Percentiles rank a stretch among this genome's conserved stretches.
These are phyloP conservation scores for Ptychochromis oligacanthus DNA, from an alignment of 2,113 vertebrate species.

Conservation along the genomic window DNA sequence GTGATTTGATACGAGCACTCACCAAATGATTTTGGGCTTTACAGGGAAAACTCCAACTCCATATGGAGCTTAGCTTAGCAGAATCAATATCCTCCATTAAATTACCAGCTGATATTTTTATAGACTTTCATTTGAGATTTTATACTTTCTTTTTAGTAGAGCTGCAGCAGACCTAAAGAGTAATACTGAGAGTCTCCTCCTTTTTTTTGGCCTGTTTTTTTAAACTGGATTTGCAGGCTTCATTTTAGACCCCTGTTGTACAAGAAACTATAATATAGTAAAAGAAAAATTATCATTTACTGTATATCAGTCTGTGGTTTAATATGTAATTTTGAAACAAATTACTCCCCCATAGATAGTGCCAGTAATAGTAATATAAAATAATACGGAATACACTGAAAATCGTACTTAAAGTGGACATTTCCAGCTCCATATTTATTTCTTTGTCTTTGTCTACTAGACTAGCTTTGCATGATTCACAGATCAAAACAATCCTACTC, in stretches of 20 bases:
- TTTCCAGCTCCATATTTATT: not conserved
- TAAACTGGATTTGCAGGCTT: not conserved
- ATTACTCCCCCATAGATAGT: not conserved
- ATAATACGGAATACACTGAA: not conserved
- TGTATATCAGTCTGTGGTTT: not conserved
- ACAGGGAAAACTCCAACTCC: not conserved
- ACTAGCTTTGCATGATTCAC: not conserved
- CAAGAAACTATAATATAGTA: not conserved
- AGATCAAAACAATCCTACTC: not conserved
- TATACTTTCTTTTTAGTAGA: not conserved
- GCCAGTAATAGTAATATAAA: not conserved
- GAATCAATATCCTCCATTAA: not conserved
- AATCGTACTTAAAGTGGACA: rapidly evolving
- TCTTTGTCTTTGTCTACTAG: not conserved
- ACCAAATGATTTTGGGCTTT: slow-evolving; percentile 10
- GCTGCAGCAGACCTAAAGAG: not conserved
- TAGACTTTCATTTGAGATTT: slow-evolving; percentile 11
- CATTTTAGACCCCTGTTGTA: not conserved
- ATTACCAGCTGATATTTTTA: slow-evolving; percentile 12
- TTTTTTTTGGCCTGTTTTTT: not conserved
- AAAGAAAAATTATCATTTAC: not conserved
- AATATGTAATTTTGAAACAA: not conserved
- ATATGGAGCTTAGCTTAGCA: not conserved
- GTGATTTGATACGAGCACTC: slow-evolving; percentile 1
- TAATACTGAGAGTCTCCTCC: rapidly evolving